A percentile compares a stretch with the other conserved stretches of the same genome.
Conservation (phyloP, 2,888 invertebrate genomes). For the Orgyia antiqua region DNA sequence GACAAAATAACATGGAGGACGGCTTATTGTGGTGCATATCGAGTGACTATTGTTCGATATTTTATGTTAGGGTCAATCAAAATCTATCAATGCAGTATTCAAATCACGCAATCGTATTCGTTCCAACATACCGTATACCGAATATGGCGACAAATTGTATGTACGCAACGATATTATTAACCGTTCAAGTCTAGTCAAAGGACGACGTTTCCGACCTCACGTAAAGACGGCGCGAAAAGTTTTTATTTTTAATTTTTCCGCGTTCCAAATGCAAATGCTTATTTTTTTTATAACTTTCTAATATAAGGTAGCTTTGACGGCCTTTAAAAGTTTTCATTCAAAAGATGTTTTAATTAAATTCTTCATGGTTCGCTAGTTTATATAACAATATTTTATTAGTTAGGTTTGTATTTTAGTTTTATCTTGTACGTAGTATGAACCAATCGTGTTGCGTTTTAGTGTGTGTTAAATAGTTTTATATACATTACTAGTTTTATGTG, state of each 20-base stretch:
- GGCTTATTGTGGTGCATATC: slow-evolving; percentile 47
- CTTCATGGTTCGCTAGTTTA: slow-evolving; percentile 58
- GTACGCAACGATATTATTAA: slow-evolving; percentile 53
- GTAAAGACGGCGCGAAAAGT: slow-evolving; percentile 22
- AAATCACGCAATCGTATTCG: slow-evolving; percentile 66
- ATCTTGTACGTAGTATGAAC: slow-evolving; percentile 39
- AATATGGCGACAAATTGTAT: slow-evolving; percentile 62
- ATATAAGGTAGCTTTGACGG: slow-evolving; percentile 30
- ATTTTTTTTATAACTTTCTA: slow-evolving; percentile 43
- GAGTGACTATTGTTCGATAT: slow-evolving; percentile 60
- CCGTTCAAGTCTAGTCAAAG: slow-evolving; percentile 48
- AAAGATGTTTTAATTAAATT: slow-evolving; percentile 50
- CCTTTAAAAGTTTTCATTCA: slow-evolving; percentile 40
- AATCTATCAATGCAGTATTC: slow-evolving; percentile 53
- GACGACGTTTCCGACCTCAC: slow-evolving; percentile 44
- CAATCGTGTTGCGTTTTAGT: slow-evolving; percentile 41
- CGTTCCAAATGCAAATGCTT: slow-evolving; percentile 27
- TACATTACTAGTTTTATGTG: slow-evolving; percentile 36
- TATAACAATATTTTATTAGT: slow-evolving; percentile 46
- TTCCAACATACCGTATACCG: slow-evolving; percentile 74
- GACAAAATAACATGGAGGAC: slow-evolving; percentile 48
- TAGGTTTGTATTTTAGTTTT: slow-evolving; percentile 57
- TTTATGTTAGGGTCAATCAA: slow-evolving; percentile 54
- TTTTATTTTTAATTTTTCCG: slow-evolving; percentile 23
- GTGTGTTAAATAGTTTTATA: slow-evolving; percentile 17